phyloP scores from a whole-genome alignment of 2,113 vertebrate species.

The Hypocryptadius cinnamomeus region DNA sequence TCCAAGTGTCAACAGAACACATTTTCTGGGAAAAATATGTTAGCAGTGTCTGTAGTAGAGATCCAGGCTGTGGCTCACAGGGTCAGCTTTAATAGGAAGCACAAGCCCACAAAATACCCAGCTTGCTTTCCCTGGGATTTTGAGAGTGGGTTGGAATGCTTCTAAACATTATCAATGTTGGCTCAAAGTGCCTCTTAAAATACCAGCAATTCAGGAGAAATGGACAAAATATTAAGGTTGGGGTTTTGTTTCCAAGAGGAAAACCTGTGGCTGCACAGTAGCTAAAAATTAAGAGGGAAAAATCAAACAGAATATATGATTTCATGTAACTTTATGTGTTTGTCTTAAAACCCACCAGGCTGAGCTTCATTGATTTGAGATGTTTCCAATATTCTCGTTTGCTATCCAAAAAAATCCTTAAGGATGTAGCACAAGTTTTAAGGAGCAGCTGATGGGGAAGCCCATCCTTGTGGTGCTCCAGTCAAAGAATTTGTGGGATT shows the following conservation, averaged over 20 bases:
- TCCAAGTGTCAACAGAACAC: not conserved
- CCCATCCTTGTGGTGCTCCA: not conserved
- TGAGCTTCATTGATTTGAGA: accelerated
- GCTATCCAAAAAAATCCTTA: not conserved
- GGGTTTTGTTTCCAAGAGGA: not conserved
- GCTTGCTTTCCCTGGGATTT: not conserved
- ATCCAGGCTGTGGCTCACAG: not conserved
- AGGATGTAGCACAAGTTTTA: not conserved
- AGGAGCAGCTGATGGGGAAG: not conserved
- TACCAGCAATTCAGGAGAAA: not conserved
- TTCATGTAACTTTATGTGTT: not conserved
- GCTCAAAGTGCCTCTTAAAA: not conserved
- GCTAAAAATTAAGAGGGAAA: not conserved
- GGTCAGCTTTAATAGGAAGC: not conserved
- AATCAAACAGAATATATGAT: not conserved
- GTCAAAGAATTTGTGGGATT: not conserved
- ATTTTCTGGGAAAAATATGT: not conserved
- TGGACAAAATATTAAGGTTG: not conserved
- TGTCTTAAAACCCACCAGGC: not conserved
- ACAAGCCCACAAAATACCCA: not conserved
- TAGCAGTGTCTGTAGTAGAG: not conserved
- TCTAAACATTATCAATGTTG: not conserved
- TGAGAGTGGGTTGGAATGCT: not conserved
- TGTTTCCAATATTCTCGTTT: not conserved
- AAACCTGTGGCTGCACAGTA: not conserved